A percentile compares a stretch with the other conserved stretches of the same genome.
Conservation (phyloP, 2,113 vertebrate genomes). For the Hymenochirus boettgeri region DNA sequence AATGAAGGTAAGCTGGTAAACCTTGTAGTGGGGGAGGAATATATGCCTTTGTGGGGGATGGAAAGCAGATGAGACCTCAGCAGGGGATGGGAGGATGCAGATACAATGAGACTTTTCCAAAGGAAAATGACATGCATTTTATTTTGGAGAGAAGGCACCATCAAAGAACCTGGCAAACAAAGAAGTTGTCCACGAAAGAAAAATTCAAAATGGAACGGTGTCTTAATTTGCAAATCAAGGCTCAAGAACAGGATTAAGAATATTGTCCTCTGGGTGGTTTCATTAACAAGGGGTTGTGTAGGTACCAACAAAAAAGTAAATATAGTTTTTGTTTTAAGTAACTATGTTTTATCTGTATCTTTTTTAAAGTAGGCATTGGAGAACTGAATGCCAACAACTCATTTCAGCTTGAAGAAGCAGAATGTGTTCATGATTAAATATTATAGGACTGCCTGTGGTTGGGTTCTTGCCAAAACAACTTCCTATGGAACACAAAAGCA, state of each 20-base stretch:
- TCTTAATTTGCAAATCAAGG: conserved; percentile 16
- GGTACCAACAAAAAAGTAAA: too few relatives aligned
- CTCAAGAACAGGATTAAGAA: not conserved
- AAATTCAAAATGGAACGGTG: conserved; percentile 6
- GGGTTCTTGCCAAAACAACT: too few relatives aligned
- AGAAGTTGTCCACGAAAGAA: not conserved
- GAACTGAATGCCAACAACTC: too few relatives aligned
- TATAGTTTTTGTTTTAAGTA: too few relatives aligned
- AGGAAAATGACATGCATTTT: conserved; percentile 14
- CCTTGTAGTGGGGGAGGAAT: not conserved
- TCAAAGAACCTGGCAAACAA: conserved; percentile 21
- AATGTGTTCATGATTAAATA: too few relatives aligned
- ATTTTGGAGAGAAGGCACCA: conserved; percentile 13
- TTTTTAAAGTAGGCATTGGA: too few relatives aligned
- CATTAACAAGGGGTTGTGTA: not conserved
- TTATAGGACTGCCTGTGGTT: too few relatives aligned
- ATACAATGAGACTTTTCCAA: conserved; percentile 26
- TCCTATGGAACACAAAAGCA: too few relatives aligned
- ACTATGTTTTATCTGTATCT: too few relatives aligned
- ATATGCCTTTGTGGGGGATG: conserved; percentile 28
- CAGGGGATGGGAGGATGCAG: conserved; percentile 19
- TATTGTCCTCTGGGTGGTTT: conserved; percentile 1
- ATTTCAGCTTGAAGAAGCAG: too few relatives aligned
- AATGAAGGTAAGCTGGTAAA: not conserved
- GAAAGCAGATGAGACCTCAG: conserved; percentile 25